Evolutionary conservation across 2,888 invertebrate species (phyloP).

Genomic region (Tipula vernalis): DNA sequence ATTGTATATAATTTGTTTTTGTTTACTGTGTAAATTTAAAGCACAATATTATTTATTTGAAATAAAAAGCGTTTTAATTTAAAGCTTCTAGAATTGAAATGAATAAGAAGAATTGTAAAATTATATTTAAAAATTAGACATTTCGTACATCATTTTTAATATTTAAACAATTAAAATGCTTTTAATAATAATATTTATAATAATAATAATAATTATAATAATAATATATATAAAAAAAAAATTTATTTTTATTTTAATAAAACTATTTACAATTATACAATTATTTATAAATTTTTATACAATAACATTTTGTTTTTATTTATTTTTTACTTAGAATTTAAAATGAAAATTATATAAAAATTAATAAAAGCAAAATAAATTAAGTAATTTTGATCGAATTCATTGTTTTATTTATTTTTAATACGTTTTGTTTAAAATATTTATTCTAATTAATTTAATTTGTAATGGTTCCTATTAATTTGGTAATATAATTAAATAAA

Average conservation of each 20-base stretch:
- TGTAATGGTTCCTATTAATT: constrained; percentile 5
- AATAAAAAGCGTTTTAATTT: background rate
- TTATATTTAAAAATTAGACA: constrained; percentile 10
- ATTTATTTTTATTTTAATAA: constrained; percentile 1
- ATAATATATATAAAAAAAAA: background rate
- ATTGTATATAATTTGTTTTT: background rate
- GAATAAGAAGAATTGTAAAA: background rate
- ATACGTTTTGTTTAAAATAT: background rate
- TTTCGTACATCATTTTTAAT: constrained; percentile 20
- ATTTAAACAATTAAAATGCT: constrained; percentile 17
- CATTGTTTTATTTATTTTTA: background rate
- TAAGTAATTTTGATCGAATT: background rate
- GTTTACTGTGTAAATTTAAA: background rate
- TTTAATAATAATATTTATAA: background rate
- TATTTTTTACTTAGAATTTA: background rate
- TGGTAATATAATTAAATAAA: background rate
- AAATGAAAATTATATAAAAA: background rate
- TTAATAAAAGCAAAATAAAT: background rate
- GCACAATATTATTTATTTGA: background rate
- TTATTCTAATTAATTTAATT: constrained; percentile 6
- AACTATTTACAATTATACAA: constrained; percentile 10
- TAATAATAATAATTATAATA: background rate
- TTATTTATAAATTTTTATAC: background rate
- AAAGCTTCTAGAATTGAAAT: background rate
- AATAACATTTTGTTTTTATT: background rate